Base-by-base conservation (phyloP, 2,888 invertebrate species). In the Lepidochrysops patricia region DNA sequence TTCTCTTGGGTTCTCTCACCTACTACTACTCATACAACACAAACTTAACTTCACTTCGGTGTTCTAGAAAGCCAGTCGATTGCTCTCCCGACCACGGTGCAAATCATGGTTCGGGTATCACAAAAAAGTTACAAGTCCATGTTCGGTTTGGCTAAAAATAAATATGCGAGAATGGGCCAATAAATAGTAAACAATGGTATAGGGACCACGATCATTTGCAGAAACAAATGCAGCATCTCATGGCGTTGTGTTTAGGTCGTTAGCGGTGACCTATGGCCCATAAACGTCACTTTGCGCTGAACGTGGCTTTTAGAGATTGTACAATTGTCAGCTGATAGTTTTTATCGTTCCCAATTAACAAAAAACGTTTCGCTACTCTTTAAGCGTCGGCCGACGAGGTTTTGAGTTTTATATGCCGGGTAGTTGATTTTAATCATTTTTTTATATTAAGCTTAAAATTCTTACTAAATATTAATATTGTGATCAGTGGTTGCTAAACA, bases 241-340 rank as follows among this genome's bases (percentile, higher is more conserved):
- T 60, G 54, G 54, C 43, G 43, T 60, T 61, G 60, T 63, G 57
- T 63, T 59, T 59, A 60, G 63, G 60, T 63, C 63, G 61, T 63
- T 63, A 63, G 57, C 61, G 35, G 60, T 60, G 63, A 63, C 60
- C 59, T 60, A 63, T 63, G 57, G 61, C 56, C 61, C 61, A 63
- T 63, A 63, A 63, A 61, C 60, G 63, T 63, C 63, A 61, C 61
- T 57, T 61, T 58, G 61, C 54, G 63, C 60, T 60, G 54, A 54
- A 54, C 32, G 54, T 54, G 54, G 54, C 29, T 54, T 54, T 54
- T 54, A 54, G 54, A 54, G 54, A 54, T 54, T 54, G 54, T 54
- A 32, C 19, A 29, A 54, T 54, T 32, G 29, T 54, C 54, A 29
- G 29, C 29, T 32, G 54, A 23, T 54, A 54, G 54, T 54, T 54